A percentile compares a stretch with the other conserved stretches of the same genome.
phyloP scores from a whole-genome alignment of 1,140 invertebrate species.

The Rhopalosiphum padi region DNA sequence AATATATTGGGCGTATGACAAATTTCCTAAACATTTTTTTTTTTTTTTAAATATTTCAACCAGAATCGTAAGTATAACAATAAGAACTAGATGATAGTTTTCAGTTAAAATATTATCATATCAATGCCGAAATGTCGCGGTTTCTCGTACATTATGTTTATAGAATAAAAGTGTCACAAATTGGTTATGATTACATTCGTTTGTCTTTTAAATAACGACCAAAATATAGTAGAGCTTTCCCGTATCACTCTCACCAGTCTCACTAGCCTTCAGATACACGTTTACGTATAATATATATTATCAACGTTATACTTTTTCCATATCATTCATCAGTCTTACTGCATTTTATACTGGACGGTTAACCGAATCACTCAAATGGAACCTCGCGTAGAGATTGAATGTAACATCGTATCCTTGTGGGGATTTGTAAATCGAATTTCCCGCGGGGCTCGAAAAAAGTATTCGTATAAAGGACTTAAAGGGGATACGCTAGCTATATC shows the following conservation, averaged over 20 bases:
- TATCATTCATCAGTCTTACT: neutral
- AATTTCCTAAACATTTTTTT: too few species aligned
- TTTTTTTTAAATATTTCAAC: neutral
- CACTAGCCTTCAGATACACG: neutral
- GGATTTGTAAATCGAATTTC: constrained; percentile 51
- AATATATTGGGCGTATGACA: too few species aligned
- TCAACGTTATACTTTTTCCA: neutral
- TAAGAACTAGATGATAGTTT: neutral
- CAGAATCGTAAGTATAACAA: neutral
- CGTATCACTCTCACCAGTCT: neutral
- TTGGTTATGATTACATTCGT: neutral
- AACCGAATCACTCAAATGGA: constrained; percentile 30
- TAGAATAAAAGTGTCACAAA: neutral
- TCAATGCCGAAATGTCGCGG: neutral
- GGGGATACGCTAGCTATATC: neutral
- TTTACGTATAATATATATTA: neutral
- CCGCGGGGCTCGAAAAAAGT: neutral
- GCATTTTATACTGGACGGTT: neutral
- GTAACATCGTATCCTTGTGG: constrained; percentile 26
- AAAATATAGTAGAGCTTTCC: neutral
- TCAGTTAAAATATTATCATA: neutral
- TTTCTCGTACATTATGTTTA: neutral
- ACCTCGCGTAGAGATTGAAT: constrained; percentile 10
- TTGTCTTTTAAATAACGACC: neutral
- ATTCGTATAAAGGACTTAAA: neutral